These are phyloP conservation scores for Gastrophryne carolinensis DNA, from an alignment of 2,797 vertebrate genomes.

Conservation along the genomic window DNA sequence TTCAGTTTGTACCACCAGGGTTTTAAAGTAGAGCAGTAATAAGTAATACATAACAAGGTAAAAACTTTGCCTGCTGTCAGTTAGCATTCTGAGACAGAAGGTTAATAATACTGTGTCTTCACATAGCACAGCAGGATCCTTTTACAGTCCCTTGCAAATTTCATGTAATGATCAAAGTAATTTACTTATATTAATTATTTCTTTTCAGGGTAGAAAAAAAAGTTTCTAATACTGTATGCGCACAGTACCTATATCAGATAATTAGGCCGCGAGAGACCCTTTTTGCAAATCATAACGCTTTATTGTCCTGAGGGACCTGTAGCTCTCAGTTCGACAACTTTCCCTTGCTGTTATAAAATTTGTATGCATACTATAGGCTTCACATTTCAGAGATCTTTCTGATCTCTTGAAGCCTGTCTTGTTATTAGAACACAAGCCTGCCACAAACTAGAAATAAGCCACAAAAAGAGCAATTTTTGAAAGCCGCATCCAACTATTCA, in stretches of 20 bases:
- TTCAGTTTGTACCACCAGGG: neutral
- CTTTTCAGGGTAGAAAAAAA: slow-evolving; percentile 59
- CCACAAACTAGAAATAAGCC: neutral
- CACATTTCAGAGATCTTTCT: neutral
- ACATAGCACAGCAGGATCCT: slow-evolving; percentile 66
- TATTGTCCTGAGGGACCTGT: slow-evolving; percentile 46
- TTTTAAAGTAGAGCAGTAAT: neutral
- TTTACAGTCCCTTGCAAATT: slow-evolving; percentile 63
- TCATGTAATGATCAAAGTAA: slow-evolving; percentile 68
- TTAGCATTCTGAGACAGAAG: slow-evolving; percentile 58
- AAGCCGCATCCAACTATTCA: neutral
- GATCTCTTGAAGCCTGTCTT: neutral
- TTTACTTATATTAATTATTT: slow-evolving; percentile 71
- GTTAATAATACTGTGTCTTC: slow-evolving; percentile 66
- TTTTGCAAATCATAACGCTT: slow-evolving; percentile 58
- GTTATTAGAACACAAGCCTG: neutral
- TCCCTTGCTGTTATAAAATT: slow-evolving; percentile 2
- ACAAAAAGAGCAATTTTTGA: neutral
- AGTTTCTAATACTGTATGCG: slow-evolving; percentile 64
- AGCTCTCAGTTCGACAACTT: neutral
- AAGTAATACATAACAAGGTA: neutral
- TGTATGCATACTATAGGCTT: slow-evolving; percentile 4
- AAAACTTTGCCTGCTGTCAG: slow-evolving; percentile 57
- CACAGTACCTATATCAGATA: slow-evolving; percentile 66
- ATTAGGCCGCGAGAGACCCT: slow-evolving; percentile 65